Evolutionary conservation across 2,888 invertebrate genomes (phyloP).

Genomic region (Amaurobius ferox): DNA sequence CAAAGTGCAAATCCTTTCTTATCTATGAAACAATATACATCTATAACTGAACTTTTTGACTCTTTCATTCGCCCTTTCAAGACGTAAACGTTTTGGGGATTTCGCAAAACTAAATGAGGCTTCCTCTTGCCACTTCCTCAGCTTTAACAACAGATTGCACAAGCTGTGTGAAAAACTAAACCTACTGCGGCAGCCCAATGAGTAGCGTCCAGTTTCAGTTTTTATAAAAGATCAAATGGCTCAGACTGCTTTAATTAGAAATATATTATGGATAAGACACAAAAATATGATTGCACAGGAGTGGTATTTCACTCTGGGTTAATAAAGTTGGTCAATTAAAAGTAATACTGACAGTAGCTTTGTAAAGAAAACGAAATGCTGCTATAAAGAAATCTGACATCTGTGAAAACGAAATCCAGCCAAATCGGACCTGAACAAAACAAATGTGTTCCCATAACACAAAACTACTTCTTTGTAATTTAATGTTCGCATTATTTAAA

Average conservation of each 20-base stretch:
- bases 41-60: conserved; percentile 32
- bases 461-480: conserved; percentile 38
- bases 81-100: too few relatives aligned
- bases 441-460: conserved; percentile 29
- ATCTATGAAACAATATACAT: conserved; percentile 71
- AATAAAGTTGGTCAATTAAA: background rate
- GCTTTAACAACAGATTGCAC: background rate
- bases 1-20: conserved; percentile 46
- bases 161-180: background rate
- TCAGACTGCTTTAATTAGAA: background rate
- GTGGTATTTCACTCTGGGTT: background rate
- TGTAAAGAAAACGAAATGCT: background rate
- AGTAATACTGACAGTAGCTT: background rate
- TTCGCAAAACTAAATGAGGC: conserved; percentile 31
- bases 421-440: conserved; percentile 17
- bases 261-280: background rate
- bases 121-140: background rate
- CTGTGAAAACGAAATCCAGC: background rate
- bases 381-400: background rate
- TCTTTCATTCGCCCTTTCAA: conserved; percentile 17
- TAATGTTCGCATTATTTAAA: conserved; percentile 36
- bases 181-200: conserved; percentile 3
- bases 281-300: background rate
- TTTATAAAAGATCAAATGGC: background rate
- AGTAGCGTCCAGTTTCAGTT: background rate